Base-by-base conservation (phyloP, 2,888 invertebrate genomes). In the Idaea aversata region DNA sequence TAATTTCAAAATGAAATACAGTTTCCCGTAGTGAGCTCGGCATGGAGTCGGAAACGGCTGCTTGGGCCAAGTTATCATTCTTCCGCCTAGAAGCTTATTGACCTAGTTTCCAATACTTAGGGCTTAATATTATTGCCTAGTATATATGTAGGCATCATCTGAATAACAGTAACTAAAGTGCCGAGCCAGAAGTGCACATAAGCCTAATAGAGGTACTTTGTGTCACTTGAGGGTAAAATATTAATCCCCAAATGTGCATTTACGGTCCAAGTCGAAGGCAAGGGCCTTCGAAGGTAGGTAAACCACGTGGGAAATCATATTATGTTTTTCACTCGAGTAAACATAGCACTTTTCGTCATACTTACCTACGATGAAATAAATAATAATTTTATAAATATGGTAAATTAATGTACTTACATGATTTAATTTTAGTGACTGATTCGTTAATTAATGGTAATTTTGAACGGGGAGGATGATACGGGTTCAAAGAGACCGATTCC, bases 61-160 rank as follows among this genome's bases (percentile, higher is more conserved):
- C 73, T 75, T 77, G 74, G 68, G 73, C 73, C 68, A 77, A 78
- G 75, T 81, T 78, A 75, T 77, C 77, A 72, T 71, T 74, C 70
- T 76, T 71, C 72, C 68, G 66, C 69, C 63, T 67, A 72, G 65
- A 73, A 75, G 75, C 75, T 74, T 76, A 71, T 79, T 81, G 82
- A 82, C 84, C 84, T 71, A 82, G 72, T 84, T 84, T 68, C 59
- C 61, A 61, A 65, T 67, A 70, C 68, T 75, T 74, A 47, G 47
- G 47, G 47, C 47, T 47, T 47, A 47, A 47, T 47, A 47, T 71
- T 72, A 73, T 69, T 63, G 69, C 67, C 59, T 60, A 57, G 66
- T 67, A 62, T 47, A 38, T 63, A 67, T 62, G 63, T 66, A 70
- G 13, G 47, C 47, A 47, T 47, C 47, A 47, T 47, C 47, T 47